Base-by-base conservation (phyloP, 1,140 invertebrate genomes). In the Leptopilina clavipes region DNA sequence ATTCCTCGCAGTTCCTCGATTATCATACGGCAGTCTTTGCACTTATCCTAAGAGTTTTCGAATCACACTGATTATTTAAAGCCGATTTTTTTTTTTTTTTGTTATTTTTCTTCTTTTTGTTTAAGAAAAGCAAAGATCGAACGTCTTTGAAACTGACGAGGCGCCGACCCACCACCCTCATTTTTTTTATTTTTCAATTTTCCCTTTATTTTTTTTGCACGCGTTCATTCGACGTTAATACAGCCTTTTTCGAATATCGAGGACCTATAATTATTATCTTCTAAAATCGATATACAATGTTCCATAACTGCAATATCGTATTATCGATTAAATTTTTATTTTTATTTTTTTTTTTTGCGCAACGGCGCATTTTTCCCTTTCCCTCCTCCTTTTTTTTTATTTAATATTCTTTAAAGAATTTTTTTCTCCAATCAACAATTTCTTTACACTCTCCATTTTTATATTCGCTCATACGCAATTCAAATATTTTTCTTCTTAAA, bases 121-220 rank as follows among this genome's bases (percentile, higher is more conserved):
- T 40, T 37, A 37, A 65, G 22, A 65, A 31, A 65, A 65, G 18
- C n/a, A 74, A 70, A 74, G 56, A 76, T 79, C 70, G 59, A 79
- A 79, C 54, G 74, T 74, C 72, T 79, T 59, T 72, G 14, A 74
- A 74, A 74, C 74, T 76, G 65, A 76, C 70, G 22, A 80, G 75
- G 43, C 56, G 76, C 76, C 44, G 73, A 22, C 18, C 75, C 11
- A 14, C 59, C 40, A 75, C 71, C 10, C n/a, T 76, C 18, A 17
- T 73, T 72, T 43, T 73, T 37, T 52, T 70, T 44, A 52, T 71
- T 59, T 10, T 56, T 25, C 31, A 22, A 19, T 73, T 37, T 70
- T 70, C 71, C 5, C n/a, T 76, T 18, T n/a, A 71, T 75, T 40
- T 56, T 31, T 37, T n/a, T 43, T 73, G 18, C 37, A 45, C 7